These are phyloP conservation scores for Noctua janthe DNA, from an alignment of 2,888 invertebrate species.

Conservation along the genomic window DNA sequence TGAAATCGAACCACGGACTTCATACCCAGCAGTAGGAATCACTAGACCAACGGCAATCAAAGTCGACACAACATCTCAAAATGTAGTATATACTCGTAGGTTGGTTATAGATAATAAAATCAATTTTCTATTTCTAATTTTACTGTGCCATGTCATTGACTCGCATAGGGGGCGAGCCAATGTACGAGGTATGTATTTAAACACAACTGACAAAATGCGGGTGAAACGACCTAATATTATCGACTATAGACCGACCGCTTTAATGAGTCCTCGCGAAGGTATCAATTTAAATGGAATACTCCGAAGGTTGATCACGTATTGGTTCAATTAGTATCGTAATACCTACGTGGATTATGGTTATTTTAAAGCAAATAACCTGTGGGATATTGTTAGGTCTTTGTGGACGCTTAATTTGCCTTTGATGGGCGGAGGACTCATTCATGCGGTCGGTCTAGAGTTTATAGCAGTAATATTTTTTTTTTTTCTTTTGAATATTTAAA, in stretches of 20 bases:
- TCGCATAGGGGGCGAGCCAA: not conserved
- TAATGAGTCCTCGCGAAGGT: too few species aligned
- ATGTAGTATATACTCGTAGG: not conserved
- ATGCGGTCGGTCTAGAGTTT: too few species aligned
- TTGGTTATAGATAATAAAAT: not conserved
- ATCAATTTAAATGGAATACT: too few species aligned
- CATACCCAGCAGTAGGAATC: not conserved
- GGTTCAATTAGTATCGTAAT: too few species aligned
- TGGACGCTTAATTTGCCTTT: too few species aligned
- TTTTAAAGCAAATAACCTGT: too few species aligned
- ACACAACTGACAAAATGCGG: not conserved
- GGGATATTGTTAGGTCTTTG: too few species aligned
- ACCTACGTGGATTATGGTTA: too few species aligned
- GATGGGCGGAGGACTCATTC: too few species aligned
- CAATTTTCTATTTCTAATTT: not conserved
- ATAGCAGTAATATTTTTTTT: not conserved
- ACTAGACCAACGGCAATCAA: not conserved
- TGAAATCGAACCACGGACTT: not conserved
- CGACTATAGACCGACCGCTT: not conserved
- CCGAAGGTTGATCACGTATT: too few species aligned
- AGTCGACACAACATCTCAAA: not conserved
- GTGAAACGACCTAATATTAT: not conserved
- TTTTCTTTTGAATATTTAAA: not conserved
- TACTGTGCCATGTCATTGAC: not conserved
- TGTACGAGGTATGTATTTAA: not conserved